These are phyloP conservation scores for Clarias gariepinus DNA, from an alignment of 2,113 vertebrate species.

Conservation along the genomic window DNA sequence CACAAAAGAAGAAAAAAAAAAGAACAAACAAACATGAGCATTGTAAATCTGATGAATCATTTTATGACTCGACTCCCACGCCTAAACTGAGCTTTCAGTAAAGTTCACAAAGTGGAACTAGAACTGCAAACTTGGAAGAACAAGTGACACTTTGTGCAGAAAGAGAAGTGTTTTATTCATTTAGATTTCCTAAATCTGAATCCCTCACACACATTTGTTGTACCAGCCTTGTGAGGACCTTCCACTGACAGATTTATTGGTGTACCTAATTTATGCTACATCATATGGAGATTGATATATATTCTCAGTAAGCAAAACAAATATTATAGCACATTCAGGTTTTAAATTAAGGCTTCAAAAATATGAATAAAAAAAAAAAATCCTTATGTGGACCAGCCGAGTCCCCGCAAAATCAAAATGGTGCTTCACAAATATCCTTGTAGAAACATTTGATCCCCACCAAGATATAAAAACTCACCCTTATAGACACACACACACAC, in stretches of 20 bases:
- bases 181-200: too few species aligned
- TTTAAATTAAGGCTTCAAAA: background rate
- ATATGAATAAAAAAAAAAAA: background rate
- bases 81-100: background rate
- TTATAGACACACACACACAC: conserved; percentile 6
- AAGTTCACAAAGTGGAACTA: background rate
- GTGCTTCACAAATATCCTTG: background rate
- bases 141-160: background rate
- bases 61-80: background rate
- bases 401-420: background rate
- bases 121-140: background rate
- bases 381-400: background rate
- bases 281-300: background rate
- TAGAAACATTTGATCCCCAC: background rate
- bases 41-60: background rate
- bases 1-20: background rate
- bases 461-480: background rate
- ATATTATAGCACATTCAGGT: background rate
- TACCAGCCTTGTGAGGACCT: background rate
- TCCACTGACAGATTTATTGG: background rate
- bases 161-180: too few species aligned
- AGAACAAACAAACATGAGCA: conserved; percentile 22
- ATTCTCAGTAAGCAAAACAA: background rate
- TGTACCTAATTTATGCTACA: background rate
- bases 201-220: background rate